Conservation (phyloP, 1,140 invertebrate genomes). For the Lasioglossum baleicum region DNA sequence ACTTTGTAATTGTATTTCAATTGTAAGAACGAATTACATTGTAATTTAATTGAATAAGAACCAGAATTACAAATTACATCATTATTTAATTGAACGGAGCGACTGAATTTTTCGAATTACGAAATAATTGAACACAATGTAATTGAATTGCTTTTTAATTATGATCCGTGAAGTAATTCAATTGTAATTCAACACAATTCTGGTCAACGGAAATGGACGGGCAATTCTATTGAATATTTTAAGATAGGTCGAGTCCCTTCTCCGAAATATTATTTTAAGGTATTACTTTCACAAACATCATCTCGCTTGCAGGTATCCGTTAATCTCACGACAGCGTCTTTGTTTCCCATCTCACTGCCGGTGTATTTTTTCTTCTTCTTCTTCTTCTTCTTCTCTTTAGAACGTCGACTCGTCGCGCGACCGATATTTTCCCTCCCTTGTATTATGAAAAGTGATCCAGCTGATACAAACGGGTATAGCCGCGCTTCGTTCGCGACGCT, state of each 20-base stretch:
- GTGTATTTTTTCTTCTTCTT: neutral
- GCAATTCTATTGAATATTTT: neutral
- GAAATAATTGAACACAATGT: too few species aligned
- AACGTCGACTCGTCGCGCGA: neutral
- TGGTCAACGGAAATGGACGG: too few species aligned
- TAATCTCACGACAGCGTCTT: neutral
- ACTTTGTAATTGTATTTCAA: too few species aligned
- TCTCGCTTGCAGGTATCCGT: neutral
- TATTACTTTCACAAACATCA: neutral
- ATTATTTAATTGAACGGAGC: too few species aligned
- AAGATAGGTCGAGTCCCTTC: neutral
- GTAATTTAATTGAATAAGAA: too few species aligned
- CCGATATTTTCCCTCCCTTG: neutral
- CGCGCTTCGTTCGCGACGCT: neutral
- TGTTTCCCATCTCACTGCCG: neutral
- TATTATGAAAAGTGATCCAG: conserved; percentile 29
- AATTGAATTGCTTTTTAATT: too few species aligned
- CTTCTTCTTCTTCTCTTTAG: neutral
- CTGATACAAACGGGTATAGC: conserved; percentile 14
- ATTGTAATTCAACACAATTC: too few species aligned
- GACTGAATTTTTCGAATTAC: too few species aligned
- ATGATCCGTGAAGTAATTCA: too few species aligned
- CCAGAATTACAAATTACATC: too few species aligned
- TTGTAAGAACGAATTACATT: too few species aligned
- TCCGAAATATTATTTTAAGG: too few species aligned